Conservation (phyloP, 2,113 vertebrate species). For the Xenotilapia leptura region DNA sequence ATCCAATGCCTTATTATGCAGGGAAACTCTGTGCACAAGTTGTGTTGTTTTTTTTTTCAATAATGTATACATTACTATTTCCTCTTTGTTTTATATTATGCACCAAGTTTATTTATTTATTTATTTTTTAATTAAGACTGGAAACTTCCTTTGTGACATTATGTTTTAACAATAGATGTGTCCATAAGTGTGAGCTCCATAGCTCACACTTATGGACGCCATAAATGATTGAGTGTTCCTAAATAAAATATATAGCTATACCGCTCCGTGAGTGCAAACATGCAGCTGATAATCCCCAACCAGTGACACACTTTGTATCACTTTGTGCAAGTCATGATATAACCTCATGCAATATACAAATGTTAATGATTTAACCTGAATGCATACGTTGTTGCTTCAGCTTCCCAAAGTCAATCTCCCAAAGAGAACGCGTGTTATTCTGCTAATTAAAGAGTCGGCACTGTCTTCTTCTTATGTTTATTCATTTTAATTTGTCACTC, state of each 20-base stretch:
- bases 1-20: conserved; percentile 26
- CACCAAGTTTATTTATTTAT: neutral
- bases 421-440: conserved; percentile 27
- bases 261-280: neutral
- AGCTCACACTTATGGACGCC: neutral
- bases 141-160: neutral
- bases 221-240: conserved; percentile 44
- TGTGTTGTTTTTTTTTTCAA: neutral
- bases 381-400: conserved; percentile 32
- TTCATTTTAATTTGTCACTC: conserved; percentile 52
- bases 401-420: neutral
- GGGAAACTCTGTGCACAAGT: neutral
- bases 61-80: conserved; percentile 2
- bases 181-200: neutral
- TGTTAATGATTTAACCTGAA: conserved; percentile 39
- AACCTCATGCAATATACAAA: conserved; percentile 65
- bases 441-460: conserved; percentile 45
- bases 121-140: neutral
- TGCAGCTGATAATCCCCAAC: conserved; percentile 21
- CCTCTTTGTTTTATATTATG: conserved; percentile 3
- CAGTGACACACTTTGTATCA: neutral
- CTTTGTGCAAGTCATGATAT: conserved; percentile 48
- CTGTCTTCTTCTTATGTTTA: conserved; percentile 33
- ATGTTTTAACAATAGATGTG: neutral
- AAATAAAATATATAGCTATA: conserved; percentile 38